Base-by-base conservation (phyloP, 2,797 vertebrate species). In the Okamejei kenojei region DNA sequence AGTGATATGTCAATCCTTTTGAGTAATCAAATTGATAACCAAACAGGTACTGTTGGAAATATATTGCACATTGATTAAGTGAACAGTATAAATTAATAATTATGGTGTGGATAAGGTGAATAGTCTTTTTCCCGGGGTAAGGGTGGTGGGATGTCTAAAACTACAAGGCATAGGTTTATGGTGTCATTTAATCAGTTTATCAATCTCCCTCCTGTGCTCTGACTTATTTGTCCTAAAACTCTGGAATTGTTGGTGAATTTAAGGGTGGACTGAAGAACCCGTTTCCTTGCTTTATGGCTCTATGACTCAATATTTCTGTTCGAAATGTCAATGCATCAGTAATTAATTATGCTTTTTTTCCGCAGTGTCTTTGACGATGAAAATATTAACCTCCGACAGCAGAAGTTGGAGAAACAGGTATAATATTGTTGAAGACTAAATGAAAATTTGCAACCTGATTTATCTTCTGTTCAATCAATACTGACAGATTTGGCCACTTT, bases 351-450 rank as follows among this genome's bases (percentile, higher is more conserved):
- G 35, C 17, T 26, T 35, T 94, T 15, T 93, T 94, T 54, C 95
- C 94, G 94, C 45, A 99, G 98, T 93, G 95, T 96, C 94, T 95
- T 98, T 94, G 97, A 98, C 93, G 97, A 98, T 95, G 98, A 98
- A 95, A 95, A 96, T 93, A 94, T 95, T 95, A 98, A 96, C 93
- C 96, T 99, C n/a, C 97, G 98, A 94, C 97, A 98, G 94, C 97
- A 98, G 95, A 99, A 99, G 95, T 96, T 99, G 93, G 97, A 99
- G 93, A 98, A 98, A 94, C 99, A 99, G 98, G 99, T 99, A 95
- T 96, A 86, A 94, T 0, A n/a, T 61, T 35, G 23, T 73, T 11
- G 68, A 74, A 29, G 35, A 35, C 38, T 58, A 23, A 74, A 13
- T 38, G 29, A 26, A 58, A 23, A 58, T 92, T 92, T 92, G 71